These are phyloP conservation scores for Lagria hirta DNA, from an alignment of 2,888 invertebrate genomes.

Conservation along the genomic window DNA sequence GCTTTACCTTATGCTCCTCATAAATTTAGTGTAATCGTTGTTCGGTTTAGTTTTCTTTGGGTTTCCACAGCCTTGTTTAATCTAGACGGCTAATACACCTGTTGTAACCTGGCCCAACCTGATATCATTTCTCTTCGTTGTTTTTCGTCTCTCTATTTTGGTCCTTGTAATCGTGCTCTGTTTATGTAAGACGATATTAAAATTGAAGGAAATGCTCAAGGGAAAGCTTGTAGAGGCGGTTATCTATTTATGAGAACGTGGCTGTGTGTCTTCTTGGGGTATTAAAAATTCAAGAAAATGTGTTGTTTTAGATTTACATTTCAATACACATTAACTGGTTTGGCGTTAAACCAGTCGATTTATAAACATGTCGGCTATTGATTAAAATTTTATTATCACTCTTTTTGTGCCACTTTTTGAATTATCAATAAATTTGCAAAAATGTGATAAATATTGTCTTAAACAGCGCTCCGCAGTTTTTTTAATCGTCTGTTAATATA, in stretches of 20 bases:
- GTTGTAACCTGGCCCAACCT: constrained; percentile 20
- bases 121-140: constrained; percentile 3
- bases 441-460: too few species aligned
- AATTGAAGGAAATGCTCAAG: not conserved
- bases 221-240: not conserved
- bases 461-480: too few species aligned
- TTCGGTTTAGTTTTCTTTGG: constrained; percentile 24
- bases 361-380: too few species aligned
- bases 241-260: not conserved
- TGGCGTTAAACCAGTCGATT: too few species aligned
- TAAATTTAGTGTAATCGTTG: constrained; percentile 28
- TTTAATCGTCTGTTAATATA: too few species aligned
- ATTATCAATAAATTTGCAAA: too few species aligned
- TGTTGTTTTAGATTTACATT: constrained; percentile 10
- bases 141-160: constrained; percentile 14
- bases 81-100: constrained; percentile 26
- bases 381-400: too few species aligned
- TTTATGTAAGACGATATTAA: too few species aligned
- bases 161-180: constrained; percentile 1
- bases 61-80: constrained; percentile 20
- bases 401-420: too few species aligned
- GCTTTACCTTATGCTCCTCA: constrained; percentile 17
- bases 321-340: constrained; percentile 7
- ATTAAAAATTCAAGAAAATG: constrained; percentile 7
- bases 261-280: not conserved